Conservation (phyloP, 2,888 invertebrate genomes). For the Antitype chi region DNA sequence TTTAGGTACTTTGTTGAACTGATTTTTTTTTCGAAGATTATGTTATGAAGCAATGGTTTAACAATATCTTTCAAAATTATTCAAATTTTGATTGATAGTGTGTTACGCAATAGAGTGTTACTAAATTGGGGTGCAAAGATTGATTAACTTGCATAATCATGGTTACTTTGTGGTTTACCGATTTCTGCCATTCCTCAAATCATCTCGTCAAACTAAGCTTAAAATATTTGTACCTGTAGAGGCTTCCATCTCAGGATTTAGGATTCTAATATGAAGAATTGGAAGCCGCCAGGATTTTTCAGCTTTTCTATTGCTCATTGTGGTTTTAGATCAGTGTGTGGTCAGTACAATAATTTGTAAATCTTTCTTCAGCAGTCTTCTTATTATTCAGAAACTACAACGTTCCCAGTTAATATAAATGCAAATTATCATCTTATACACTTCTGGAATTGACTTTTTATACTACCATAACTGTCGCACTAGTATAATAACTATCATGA, state of each 20-base stretch:
- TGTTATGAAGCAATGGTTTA: no score
- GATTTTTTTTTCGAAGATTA: no score
- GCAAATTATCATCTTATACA: neutral
- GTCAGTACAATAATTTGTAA: neutral
- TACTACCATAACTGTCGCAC: constrained; percentile 7
- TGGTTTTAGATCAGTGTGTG: neutral
- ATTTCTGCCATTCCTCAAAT: neutral
- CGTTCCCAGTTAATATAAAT: constrained; percentile 23
- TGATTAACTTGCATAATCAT: neutral
- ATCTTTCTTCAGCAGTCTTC: neutral
- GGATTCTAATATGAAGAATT: neutral
- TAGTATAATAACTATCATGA: constrained; percentile 7
- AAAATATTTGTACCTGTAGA: neutral
- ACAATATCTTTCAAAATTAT: no score
- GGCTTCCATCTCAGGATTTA: neutral
- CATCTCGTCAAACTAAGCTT: neutral
- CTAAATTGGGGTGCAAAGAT: neutral
- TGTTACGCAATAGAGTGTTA: no score
- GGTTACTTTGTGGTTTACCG: no score
- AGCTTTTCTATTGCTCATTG: neutral
- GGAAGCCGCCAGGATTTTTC: no score
- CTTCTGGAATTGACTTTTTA: constrained; percentile 17
- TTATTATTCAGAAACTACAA: neutral
- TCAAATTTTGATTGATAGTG: no score
- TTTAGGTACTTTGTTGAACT: no score